Percentiles rank a stretch among this genome's conserved stretches.
Conservation (phyloP, 2,888 invertebrate genomes). For the Nycteola revayana region DNA sequence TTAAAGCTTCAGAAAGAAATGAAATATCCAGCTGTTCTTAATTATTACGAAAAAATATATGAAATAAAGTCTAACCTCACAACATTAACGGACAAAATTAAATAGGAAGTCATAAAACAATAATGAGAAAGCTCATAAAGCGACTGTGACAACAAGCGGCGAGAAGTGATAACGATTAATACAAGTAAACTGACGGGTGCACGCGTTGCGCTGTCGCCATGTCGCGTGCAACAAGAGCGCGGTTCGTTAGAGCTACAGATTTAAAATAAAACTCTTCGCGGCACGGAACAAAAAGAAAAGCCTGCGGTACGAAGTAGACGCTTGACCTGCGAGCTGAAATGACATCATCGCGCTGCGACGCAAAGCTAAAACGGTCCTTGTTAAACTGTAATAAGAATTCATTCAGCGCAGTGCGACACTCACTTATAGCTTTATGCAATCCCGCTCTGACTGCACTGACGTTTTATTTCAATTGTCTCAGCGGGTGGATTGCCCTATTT, state of each 20-base stretch:
- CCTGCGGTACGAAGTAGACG: conserved; percentile 54
- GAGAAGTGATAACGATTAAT: conserved; percentile 27
- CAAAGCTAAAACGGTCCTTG: conserved; percentile 43
- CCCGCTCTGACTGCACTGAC: conserved; percentile 36
- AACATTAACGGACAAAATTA: no score
- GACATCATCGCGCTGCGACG: conserved; percentile 32
- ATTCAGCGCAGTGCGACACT: conserved; percentile 35
- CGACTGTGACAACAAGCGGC: background rate
- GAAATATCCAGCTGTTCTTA: no score
- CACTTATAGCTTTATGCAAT: conserved; percentile 39
- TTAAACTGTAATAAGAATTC: conserved; percentile 44
- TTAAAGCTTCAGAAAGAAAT: no score
- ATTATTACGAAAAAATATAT: no score
- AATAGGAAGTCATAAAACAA: conserved; percentile 19
- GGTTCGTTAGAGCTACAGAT: conserved; percentile 75
- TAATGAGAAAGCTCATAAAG: background rate
- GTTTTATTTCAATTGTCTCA: conserved; percentile 77
- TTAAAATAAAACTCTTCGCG: conserved; percentile 73
- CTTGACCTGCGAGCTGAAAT: conserved; percentile 56
- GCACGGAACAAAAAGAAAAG: conserved; percentile 65
- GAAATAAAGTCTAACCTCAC: no score
- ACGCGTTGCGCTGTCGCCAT: conserved; percentile 38
- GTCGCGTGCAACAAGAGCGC: conserved; percentile 63
- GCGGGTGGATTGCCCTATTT: conserved; percentile 75
- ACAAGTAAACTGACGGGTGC: conserved; percentile 50